These are phyloP conservation scores for Helostoma temminkii DNA, from an alignment of 2,797 vertebrate species.

Conservation along the genomic window DNA sequence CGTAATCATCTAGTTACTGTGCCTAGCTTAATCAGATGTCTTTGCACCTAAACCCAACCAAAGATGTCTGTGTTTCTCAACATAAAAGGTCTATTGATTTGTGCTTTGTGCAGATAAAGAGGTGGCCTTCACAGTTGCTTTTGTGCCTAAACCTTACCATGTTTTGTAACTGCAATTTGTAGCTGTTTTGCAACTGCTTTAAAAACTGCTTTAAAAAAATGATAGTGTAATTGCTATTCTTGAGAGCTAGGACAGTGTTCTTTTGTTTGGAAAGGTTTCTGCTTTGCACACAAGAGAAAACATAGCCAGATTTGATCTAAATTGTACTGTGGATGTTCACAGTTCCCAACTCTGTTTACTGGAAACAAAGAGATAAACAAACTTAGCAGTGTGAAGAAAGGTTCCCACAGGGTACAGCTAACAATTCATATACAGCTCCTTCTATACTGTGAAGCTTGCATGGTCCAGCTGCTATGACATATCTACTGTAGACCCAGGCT, in stretches of 20 bases:
- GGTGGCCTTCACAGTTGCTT: too few relatives aligned
- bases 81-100: too few relatives aligned
- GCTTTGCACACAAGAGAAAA: neutral
- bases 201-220: too few relatives aligned
- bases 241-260: neutral
- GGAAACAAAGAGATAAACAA: neutral
- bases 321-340: neutral
- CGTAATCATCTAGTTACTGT: too few relatives aligned
- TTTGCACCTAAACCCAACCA: too few relatives aligned
- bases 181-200: too few relatives aligned
- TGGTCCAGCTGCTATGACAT: slow-evolving; percentile 70
- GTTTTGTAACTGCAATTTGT: too few relatives aligned
- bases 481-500: slow-evolving; percentile 71
- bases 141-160: too few relatives aligned
- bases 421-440: slow-evolving; percentile 20
- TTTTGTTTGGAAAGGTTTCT: neutral
- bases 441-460: slow-evolving; percentile 42
- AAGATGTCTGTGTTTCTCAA: too few relatives aligned
- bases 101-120: too few relatives aligned
- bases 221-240: neutral
- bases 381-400: neutral
- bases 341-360: neutral
- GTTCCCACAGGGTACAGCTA: neutral
- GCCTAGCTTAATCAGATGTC: too few relatives aligned
- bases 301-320: slow-evolving; percentile 2